Evolutionary conservation across 2,888 invertebrate species (phyloP), one percentile per base, ranked within the genome.

Genomic region (Odontothrips loti): DNA sequence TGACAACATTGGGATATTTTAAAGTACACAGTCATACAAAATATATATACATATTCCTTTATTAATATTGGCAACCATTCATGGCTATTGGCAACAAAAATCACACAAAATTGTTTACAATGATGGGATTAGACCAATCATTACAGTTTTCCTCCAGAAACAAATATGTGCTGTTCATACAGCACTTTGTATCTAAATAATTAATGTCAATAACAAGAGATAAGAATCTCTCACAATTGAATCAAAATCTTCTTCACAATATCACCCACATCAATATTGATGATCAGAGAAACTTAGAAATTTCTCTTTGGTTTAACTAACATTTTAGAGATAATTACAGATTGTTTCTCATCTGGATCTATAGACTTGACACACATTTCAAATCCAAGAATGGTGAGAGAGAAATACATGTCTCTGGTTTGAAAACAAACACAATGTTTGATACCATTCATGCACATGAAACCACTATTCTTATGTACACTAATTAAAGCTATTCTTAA

Each of bases 61-160:
- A 75, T 11, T 27, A 75, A 75, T 9, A 27, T 75, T 75, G 68
- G 68, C 68, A 75, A 75, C 68, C 68, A 27, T 75, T 75, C 68
- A 75, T 75, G 68, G 68, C 68, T 75, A 75, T 75, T 75, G 68
- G 68, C 68, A 75, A 75, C 23, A 27, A 27, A 27, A 75, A 75
- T 27, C 68, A 75, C 68, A 75, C 27, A 75, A 2, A 43, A 68
- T 23, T 27, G 68, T 27, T 27, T 27, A 75, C n/a, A 75, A 23
- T 58, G 58, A 58, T 15, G 15, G 58, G 58, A 51, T n/a, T 15
- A n/a, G 20, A 58, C 58, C 15, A 15, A 58, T 58, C 17, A 17
- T 58, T 43, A 43, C 34, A 43, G 34, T 43, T 43, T 43, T 43
- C 34, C 34, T 43, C 34, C 34, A 43, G 2, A 43, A 6, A 43